Base-by-base conservation (phyloP, 1,140 invertebrate species). In the Teleopsis dalmanni region DNA sequence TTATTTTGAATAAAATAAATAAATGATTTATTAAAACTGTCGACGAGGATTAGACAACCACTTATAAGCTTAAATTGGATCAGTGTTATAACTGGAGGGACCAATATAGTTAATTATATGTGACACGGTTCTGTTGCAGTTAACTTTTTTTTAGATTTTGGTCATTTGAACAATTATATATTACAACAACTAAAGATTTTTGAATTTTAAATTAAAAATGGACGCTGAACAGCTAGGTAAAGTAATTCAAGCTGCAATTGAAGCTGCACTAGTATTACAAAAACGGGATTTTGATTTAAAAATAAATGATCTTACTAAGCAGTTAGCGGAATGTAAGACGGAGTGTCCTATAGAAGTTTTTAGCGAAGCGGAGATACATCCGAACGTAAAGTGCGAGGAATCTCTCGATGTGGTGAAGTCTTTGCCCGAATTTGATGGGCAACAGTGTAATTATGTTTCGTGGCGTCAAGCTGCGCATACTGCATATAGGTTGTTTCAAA, bases 321-420 rank as follows among this genome's bases (percentile, higher is more conserved):
- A 31, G 27, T 27, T 43, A 19, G 41, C 25, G 23, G 19, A 22
- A 27, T 27, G 16, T 19, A 26, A 26, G 14, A 14, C 41, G 26
- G 41, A 9, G 11, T n/a, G n/a, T n/a, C 19, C 23, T 4, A 31
- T 46, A 27, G 44, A 46, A 35, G 11, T 27, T 21, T 43, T 37
- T 36, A 26, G 35, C 16, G 36, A 47, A 19, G 29, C 42, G 11
- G 38, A 47, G 36, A 51, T 51, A 27, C 6, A 27, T 18, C 19
- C 36, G 26, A 22, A 23, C 11, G 34, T 42, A 3, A 22, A 16
- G 26, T 55, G 53, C 35, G 14, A 46, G 22, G 42, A 47, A 35
- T 16, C 49, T 11, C 18, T 53, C 6, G 51, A 53, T 26, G 36
- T 52, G 19, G 48, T 45, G 7, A 53, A 56, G 29, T 50, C 50